A percentile compares a stretch with the other conserved stretches of the same genome.
Evolutionary conservation across 2,797 vertebrate genomes (phyloP).

Genomic region (Aselliscus stoliczkanus): DNA sequence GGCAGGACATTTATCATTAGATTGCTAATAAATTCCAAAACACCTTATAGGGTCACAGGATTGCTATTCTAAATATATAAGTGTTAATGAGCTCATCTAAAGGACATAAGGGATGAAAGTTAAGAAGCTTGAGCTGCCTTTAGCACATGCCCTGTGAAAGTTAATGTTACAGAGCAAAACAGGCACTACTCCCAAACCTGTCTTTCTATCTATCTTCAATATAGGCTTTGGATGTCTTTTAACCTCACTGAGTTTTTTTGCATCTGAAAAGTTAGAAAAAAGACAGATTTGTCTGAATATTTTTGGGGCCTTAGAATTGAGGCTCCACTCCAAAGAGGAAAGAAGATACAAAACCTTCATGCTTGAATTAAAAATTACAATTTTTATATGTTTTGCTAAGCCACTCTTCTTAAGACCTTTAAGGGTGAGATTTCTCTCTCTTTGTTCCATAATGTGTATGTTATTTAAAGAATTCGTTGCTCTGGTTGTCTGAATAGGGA

Average conservation of each 20-base stretch:
- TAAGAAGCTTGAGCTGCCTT: no score
- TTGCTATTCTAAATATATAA: neutral
- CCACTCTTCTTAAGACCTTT: neutral
- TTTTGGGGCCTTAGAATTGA: neutral
- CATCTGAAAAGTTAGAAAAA: neutral
- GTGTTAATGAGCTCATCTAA: neutral
- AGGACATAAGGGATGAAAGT: fast-evolving
- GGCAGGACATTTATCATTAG: neutral
- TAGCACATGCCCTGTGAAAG: fast-evolving
- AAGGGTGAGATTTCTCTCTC: neutral
- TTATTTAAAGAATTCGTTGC: neutral
- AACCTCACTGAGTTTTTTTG: neutral
- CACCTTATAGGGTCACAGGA: neutral
- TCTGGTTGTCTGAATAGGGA: neutral
- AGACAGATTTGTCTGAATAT: neutral
- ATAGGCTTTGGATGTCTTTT: neutral
- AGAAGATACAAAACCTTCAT: neutral
- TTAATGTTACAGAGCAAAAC: fast-evolving
- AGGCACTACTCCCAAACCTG: fast-evolving
- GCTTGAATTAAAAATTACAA: neutral
- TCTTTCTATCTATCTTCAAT: neutral
- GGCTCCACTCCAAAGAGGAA: neutral
- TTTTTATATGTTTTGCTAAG: neutral
- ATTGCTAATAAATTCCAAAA: neutral
- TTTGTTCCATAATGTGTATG: neutral